Evolutionary conservation across 2,888 invertebrate species (phyloP).

Genomic region (Lochmaea crataegi): DNA sequence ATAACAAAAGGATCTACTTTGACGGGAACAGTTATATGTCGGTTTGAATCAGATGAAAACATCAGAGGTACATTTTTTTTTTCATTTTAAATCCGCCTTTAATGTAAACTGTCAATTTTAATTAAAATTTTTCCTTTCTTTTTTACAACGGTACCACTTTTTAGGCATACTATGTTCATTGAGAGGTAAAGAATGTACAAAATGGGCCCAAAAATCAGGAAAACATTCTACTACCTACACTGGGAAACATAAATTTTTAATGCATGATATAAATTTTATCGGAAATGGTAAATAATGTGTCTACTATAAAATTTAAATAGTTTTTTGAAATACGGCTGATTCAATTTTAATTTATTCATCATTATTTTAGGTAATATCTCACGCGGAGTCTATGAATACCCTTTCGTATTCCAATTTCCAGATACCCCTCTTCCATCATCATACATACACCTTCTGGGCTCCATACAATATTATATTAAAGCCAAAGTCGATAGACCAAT

Average conservation of each 20-base stretch:
- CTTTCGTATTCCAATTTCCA: conserved; percentile 17
- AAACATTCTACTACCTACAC: background rate
- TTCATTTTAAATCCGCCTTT: background rate
- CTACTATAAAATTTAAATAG: no score
- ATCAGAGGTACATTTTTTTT: background rate
- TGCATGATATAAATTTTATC: background rate
- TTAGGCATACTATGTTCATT: conserved; percentile 16
- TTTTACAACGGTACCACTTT: background rate
- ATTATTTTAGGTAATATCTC: conserved; percentile 16
- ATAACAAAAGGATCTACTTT: background rate
- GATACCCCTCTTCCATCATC: conserved; percentile 7
- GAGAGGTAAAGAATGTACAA: conserved; percentile 9
- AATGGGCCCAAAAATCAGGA: conserved; percentile 1
- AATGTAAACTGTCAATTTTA: no score
- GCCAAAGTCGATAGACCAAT: conserved; percentile 13
- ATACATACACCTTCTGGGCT: background rate
- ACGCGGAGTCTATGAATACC: conserved; percentile 10
- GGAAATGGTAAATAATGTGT: background rate
- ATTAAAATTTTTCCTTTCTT: no score
- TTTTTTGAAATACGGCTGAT: no score
- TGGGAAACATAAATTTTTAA: conserved; percentile 1
- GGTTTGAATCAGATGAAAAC: background rate
- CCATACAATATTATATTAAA: background rate
- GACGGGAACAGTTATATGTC: background rate
- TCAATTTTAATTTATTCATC: no score